Conservation (phyloP, 2,113 vertebrate species). For the Acanthochromis polyacanthus region DNA sequence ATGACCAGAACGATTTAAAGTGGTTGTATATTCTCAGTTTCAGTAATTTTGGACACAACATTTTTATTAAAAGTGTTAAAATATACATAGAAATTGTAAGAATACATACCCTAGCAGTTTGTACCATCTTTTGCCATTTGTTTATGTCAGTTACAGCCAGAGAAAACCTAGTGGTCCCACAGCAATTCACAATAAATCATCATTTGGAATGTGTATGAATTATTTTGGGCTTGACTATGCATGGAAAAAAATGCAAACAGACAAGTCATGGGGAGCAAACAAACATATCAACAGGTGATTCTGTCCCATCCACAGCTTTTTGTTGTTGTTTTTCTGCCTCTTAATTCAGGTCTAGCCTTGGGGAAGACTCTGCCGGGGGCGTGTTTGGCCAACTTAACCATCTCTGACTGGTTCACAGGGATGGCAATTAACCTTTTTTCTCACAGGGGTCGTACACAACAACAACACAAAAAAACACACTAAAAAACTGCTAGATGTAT, state of each 20-base stretch:
- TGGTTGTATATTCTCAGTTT: no score
- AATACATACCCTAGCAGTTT: no score
- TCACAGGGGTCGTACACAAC: slow-evolving; percentile 20
- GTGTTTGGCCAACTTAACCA: slow-evolving; percentile 63
- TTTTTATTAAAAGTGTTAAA: no score
- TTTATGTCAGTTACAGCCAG: no score
- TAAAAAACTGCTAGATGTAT: slow-evolving; percentile 4
- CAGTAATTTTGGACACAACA: no score
- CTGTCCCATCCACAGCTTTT: neutral
- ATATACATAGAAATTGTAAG: no score
- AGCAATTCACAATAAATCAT: no score
- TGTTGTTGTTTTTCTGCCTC: slow-evolving; percentile 36
- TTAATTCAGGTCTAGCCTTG: slow-evolving; percentile 45
- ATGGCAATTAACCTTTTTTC: slow-evolving; percentile 72
- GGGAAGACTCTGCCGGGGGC: slow-evolving; percentile 43
- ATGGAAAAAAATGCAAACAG: neutral
- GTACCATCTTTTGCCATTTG: no score
- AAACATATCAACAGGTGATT: neutral
- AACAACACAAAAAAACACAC: neutral
- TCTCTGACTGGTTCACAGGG: slow-evolving; percentile 50
- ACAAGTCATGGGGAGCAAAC: neutral
- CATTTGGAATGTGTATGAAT: no score
- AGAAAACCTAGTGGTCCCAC: no score
- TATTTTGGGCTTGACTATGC: neutral
- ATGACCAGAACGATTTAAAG: no score